Evolutionary conservation across 1,140 invertebrate species (phyloP).

Genomic region (Lasioglossum baleicum): DNA sequence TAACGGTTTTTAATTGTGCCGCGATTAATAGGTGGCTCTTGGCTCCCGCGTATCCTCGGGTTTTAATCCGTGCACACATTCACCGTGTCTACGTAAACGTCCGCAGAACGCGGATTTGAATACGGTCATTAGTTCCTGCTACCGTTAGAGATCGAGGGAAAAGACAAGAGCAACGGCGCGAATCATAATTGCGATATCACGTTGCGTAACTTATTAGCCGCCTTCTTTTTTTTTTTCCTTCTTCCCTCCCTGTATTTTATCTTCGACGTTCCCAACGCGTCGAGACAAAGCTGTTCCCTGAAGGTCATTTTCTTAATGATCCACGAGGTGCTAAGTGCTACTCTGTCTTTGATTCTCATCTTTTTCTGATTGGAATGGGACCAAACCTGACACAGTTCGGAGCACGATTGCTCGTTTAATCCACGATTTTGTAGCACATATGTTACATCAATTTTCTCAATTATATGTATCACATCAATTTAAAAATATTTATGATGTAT

Average conservation of each 20-base stretch:
- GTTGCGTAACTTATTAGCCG: constrained; percentile 44
- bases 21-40: not conserved
- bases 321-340: not conserved
- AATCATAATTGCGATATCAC: constrained; percentile 51
- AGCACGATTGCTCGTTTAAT: no score
- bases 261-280: constrained; percentile 27
- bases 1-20: no score
- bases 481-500: no score
- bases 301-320: not conserved
- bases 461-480: no score
- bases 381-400: no score
- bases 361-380: no score
- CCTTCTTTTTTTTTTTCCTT: not conserved
- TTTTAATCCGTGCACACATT: not conserved
- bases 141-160: constrained; percentile 53
- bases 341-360: not conserved
- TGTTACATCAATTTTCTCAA: no score
- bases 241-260: constrained; percentile 7
- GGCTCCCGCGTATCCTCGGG: not conserved
- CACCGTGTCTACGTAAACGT: constrained; percentile 3
- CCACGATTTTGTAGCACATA: no score
- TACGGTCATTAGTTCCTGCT: constrained; percentile 53
- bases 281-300: not conserved
- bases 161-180: constrained; percentile 42
- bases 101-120: constrained; percentile 38